Percentiles rank a stretch among this genome's conserved stretches.
Evolutionary conservation across 2,888 invertebrate genomes (phyloP).

Genomic region (Agelastica alni): DNA sequence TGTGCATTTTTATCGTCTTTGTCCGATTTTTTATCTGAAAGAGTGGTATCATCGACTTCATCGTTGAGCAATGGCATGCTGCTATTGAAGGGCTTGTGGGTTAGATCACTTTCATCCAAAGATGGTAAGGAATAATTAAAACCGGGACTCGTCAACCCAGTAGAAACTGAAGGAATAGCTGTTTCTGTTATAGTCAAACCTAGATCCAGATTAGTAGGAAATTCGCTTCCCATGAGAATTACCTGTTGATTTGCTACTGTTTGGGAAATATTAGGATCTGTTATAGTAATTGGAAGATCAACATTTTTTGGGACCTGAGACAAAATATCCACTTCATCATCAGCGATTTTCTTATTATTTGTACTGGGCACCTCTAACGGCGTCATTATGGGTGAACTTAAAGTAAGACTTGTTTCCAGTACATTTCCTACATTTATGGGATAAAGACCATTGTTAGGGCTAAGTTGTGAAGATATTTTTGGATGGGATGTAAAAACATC

Average conservation of each 20-base stretch:
- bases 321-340: constrained; percentile 50
- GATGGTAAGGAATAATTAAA: constrained; percentile 51
- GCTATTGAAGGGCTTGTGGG: constrained; percentile 51
- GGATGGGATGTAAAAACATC: constrained; percentile 68
- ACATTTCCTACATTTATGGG: constrained; percentile 65
- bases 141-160: constrained; percentile 51
- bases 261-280: constrained; percentile 74
- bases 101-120: constrained; percentile 51
- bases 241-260: constrained; percentile 54
- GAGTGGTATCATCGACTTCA: constrained; percentile 52
- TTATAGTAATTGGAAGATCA: constrained; percentile 76
- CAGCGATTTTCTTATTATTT: constrained; percentile 53
- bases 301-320: constrained; percentile 66
- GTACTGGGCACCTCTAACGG: constrained; percentile 72
- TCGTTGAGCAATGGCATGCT: constrained; percentile 67
- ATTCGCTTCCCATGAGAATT: constrained; percentile 47
- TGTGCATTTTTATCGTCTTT: constrained; percentile 2
- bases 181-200: constrained; percentile 75
- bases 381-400: constrained; percentile 83
- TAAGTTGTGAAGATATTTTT: constrained; percentile 56
- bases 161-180: constrained; percentile 58
- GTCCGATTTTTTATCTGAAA: background rate
- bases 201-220: constrained; percentile 61
- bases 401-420: constrained; percentile 74
- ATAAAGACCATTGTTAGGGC: constrained; percentile 65